A percentile compares a stretch with the other conserved stretches of the same genome.
These are phyloP conservation scores for Cheilosia vulpina DNA, from an alignment of 2,888 invertebrate genomes.

Conservation along the genomic window DNA sequence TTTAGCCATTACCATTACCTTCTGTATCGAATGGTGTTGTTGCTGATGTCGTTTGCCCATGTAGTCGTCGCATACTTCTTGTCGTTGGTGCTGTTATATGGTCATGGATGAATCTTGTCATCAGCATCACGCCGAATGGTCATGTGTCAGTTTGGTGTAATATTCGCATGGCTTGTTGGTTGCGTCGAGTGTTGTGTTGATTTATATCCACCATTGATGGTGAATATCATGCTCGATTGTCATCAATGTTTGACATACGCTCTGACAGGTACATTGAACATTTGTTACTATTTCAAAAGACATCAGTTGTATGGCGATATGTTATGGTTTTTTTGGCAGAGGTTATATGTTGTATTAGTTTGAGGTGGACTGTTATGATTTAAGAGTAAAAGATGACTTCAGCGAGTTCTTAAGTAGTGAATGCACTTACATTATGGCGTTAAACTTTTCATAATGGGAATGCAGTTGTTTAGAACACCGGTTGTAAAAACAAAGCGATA, in stretches of 20 bases:
- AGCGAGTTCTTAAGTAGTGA: no score
- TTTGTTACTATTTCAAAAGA: neutral
- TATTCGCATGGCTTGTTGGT: slow-evolving; percentile 21
- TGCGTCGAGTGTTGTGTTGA: slow-evolving; percentile 36
- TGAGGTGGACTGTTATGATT: no score
- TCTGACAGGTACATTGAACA: slow-evolving; percentile 8
- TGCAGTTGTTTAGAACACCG: no score
- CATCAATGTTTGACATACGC: slow-evolving; percentile 15
- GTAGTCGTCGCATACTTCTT: neutral
- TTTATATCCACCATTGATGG: slow-evolving; percentile 40
- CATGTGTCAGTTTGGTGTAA: slow-evolving; percentile 27
- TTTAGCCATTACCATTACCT: slow-evolving; percentile 37
- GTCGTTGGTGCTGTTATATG: slow-evolving; percentile 5
- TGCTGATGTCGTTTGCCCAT: neutral
- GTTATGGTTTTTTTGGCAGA: no score
- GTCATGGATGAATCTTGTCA: slow-evolving; percentile 41
- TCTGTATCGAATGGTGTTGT: slow-evolving; percentile 7
- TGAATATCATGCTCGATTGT: slow-evolving; percentile 25
- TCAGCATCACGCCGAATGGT: slow-evolving; percentile 15
- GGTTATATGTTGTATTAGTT: no score
- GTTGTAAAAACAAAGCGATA: no score
- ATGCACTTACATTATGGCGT: no score
- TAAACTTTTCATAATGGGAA: no score
- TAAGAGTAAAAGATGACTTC: no score
- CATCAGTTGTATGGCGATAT: neutral